Evolutionary conservation across 2,888 invertebrate genomes (phyloP).

Genomic region (Habroteleia sp.): DNA sequence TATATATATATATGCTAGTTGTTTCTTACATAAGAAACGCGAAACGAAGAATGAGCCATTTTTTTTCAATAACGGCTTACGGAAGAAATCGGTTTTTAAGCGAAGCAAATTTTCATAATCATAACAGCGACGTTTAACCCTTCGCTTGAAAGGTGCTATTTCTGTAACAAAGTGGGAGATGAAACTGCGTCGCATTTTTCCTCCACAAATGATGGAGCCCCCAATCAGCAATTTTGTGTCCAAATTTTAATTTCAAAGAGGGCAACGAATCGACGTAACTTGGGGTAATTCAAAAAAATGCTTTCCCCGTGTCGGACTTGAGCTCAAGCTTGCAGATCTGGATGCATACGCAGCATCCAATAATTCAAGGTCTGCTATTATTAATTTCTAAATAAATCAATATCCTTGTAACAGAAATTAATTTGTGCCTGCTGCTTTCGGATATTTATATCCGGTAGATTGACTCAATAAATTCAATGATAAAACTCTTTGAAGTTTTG

Average conservation of each 20-base stretch:
- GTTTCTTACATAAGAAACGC: too few species aligned
- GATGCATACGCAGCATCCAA: constrained; percentile 22
- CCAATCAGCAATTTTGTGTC: too few species aligned
- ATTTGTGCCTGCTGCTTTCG: constrained; percentile 32
- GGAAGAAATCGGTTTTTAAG: constrained; percentile 19
- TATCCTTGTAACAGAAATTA: constrained; percentile 56
- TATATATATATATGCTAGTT: too few species aligned
- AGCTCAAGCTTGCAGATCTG: too few species aligned
- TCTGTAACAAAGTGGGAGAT: constrained; percentile 54
- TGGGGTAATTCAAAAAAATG: too few species aligned
- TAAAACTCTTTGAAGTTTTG: not conserved
- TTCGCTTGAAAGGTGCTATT: constrained; percentile 47
- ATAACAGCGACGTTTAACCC: constrained; percentile 27
- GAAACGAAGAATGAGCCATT: too few species aligned
- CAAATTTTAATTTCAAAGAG: too few species aligned
- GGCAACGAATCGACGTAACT: too few species aligned
- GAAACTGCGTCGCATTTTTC: constrained; percentile 46
- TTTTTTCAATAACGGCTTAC: too few species aligned
- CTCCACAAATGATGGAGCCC: constrained; percentile 17
- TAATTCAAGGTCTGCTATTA: constrained; percentile 54
- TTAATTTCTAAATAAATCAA: constrained; percentile 56
- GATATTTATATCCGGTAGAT: constrained; percentile 21
- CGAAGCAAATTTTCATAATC: constrained; percentile 40
- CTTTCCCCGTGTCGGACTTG: too few species aligned
- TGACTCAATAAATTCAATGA: constrained; percentile 15